Evolutionary conservation across 2,113 vertebrate genomes (phyloP), one percentile per base, ranked within the genome.

Genomic region (Phalacrocorax brasilianus): DNA sequence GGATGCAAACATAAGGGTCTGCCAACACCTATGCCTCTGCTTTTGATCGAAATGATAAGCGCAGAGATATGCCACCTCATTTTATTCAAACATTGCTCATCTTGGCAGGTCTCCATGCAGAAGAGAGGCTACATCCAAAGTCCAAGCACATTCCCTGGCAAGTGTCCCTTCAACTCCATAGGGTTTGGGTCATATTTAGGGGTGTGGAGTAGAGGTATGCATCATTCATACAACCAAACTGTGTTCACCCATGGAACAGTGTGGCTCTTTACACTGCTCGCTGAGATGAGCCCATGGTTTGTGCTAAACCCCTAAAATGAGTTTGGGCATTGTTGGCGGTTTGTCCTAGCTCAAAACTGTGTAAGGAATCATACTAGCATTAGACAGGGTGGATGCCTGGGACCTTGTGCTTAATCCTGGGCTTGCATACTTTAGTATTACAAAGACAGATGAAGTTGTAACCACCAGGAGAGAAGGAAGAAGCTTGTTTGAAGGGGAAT

Each of bases 171-270:
- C 58, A 59, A 3, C 9, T 49, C 7, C 2, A 2, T 27, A 32
- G 45, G 9, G 15, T 80, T 17, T 70, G 58, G 27, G 11, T 65
- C 49, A 68, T 26, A 52, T 9, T 79, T 8, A 40, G 28, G 18
- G 3, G 2, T 59, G 13, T 24, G 35, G 24, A 59, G 12, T 26
- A 73, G 24, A 35, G 15, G 32, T 76, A 59, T n/a, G 5, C 26
- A 17, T 23, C 12, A 33, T 65, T 15, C 33, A 49, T 20, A 33
- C 24, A 66, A 10, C 3, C 33, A 77, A 80, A 35, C 15, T 56
- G 4, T 47, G 19, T 40, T 70, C 40, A 49, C 3, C 10, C 1
- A 0, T 53, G 52, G 33, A 74, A 47, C 10, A 35, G 5, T 8
- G 32, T 14, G 40, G 5, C 49, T 85, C 30, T 66, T 91, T 30